A percentile compares a stretch with the other conserved stretches of the same genome.
Conservation (phyloP, 2,888 invertebrate species). For the Gandaritis pyraliata region DNA sequence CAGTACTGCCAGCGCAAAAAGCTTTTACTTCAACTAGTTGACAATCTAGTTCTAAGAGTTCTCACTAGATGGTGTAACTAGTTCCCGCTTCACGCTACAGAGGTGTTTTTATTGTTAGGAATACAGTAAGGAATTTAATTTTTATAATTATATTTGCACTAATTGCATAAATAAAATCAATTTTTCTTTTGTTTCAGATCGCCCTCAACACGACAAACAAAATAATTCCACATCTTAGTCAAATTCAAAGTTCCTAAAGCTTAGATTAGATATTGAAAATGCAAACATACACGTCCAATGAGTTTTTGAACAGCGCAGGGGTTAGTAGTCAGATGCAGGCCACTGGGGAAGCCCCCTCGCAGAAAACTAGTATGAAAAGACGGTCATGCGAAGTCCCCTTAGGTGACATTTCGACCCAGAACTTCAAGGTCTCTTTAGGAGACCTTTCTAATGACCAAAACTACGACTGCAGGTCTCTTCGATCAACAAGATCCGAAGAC, state of each 20-base stretch:
- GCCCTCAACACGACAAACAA: conserved; percentile 56
- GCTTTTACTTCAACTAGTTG: not conserved
- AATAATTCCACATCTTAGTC: conserved; percentile 80
- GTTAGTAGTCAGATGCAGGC: conserved; percentile 81
- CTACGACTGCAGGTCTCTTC: conserved; percentile 71
- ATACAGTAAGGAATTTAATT: no score
- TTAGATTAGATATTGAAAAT: conserved; percentile 50
- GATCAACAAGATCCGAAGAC: conserved; percentile 73
- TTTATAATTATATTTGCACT: not conserved
- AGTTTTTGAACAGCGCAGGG: conserved; percentile 77
- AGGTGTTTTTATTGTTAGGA: no score
- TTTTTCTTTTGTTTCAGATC: conserved; percentile 73
- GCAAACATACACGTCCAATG: conserved; percentile 78
- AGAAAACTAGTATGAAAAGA: conserved; percentile 78
- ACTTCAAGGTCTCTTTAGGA: conserved; percentile 77
- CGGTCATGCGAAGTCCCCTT: conserved; percentile 78
- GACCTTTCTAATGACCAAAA: conserved; percentile 70
- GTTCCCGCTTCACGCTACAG: not conserved
- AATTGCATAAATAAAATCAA: not conserved
- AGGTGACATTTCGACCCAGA: conserved; percentile 76
- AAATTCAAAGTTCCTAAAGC: conserved; percentile 74
- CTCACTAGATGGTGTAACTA: conserved; percentile 16
- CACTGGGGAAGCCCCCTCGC: conserved; percentile 76
- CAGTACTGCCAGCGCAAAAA: not conserved
- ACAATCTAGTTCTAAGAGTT: conserved; percentile 6